Conservation (phyloP, 2,888 invertebrate species). For the Cataglyphis albicans region DNA sequence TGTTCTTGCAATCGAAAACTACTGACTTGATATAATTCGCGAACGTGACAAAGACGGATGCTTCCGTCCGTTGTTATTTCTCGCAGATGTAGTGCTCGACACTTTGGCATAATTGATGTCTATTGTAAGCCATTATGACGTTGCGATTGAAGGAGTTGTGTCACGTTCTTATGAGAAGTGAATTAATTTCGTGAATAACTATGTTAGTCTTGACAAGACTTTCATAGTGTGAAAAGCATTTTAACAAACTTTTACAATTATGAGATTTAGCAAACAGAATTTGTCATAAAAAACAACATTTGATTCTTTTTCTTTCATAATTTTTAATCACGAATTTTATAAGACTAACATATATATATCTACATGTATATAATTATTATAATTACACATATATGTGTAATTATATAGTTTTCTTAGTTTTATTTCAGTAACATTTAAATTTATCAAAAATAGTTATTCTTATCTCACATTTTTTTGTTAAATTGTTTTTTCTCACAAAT, state of each 20-base stretch:
- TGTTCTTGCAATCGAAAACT: slow-evolving; percentile 22
- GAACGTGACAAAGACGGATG: slow-evolving; percentile 7
- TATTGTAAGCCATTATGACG: slow-evolving; percentile 25
- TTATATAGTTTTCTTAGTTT: not conserved
- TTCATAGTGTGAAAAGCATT: not conserved
- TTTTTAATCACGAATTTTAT: not conserved
- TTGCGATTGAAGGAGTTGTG: slow-evolving; percentile 32
- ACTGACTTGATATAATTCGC: not conserved
- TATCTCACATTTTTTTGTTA: not conserved
- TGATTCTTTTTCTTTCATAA: not conserved
- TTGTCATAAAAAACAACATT: not conserved
- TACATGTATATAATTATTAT: not conserved
- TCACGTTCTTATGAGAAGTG: slow-evolving; percentile 24
- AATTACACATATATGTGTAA: not conserved
- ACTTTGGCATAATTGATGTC: slow-evolving; percentile 41
- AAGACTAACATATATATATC: not conserved
- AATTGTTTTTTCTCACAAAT: slow-evolving; percentile 6
- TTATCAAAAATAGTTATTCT: not conserved
- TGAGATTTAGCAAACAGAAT: slow-evolving; percentile 5
- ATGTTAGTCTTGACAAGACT: not conserved
- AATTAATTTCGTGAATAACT: slow-evolving; percentile 35
- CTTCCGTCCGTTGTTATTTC: slow-evolving; percentile 17
- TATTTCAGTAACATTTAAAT: not conserved
- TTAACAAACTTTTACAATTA: slow-evolving; percentile 17
- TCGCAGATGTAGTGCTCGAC: slow-evolving; percentile 34